A percentile compares a stretch with the other conserved stretches of the same genome.
Conservation (phyloP, 2,888 invertebrate genomes). For the Agonopterix heracliana region DNA sequence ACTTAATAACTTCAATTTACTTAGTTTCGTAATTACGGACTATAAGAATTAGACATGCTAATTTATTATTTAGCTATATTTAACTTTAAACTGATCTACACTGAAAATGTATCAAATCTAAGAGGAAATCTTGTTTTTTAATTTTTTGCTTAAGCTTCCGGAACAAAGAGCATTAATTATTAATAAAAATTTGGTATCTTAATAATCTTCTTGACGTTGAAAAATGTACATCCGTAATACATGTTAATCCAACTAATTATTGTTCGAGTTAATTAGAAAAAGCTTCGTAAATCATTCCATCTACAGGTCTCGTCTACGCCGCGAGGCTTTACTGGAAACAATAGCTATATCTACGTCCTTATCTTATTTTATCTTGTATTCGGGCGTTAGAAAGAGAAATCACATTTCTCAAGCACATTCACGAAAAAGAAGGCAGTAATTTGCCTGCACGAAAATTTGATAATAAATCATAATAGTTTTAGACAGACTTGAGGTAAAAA, state of each 20-base stretch:
- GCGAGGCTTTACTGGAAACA: slow-evolving; percentile 56
- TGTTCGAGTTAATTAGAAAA: slow-evolving; percentile 67
- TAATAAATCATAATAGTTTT: slow-evolving; percentile 76
- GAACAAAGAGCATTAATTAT: slow-evolving; percentile 25
- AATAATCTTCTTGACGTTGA: slow-evolving; percentile 48
- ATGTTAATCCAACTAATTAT: slow-evolving; percentile 68
- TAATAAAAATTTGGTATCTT: slow-evolving; percentile 43
- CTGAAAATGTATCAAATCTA: no score
- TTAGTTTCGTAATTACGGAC: no score
- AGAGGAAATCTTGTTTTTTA: no score
- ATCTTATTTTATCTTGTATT: slow-evolving; percentile 30
- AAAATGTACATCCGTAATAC: slow-evolving; percentile 51
- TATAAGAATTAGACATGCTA: no score
- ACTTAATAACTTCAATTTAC: no score
- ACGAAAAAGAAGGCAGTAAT: slow-evolving; percentile 65
- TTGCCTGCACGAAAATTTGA: slow-evolving; percentile 75
- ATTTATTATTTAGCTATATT: no score
- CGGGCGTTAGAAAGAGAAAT: slow-evolving; percentile 48
- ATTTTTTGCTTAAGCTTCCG: slow-evolving; percentile 27
- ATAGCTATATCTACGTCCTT: slow-evolving; percentile 45
- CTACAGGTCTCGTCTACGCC: slow-evolving; percentile 49
- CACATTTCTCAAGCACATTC: slow-evolving; percentile 32
- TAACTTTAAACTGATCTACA: no score
- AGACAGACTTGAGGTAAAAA: slow-evolving; percentile 69
- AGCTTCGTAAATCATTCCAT: slow-evolving; percentile 61